phyloP scores from a whole-genome alignment of 30 jellyfish, hydroid and myxozoan species.

The Pelagia noctiluca region DNA sequence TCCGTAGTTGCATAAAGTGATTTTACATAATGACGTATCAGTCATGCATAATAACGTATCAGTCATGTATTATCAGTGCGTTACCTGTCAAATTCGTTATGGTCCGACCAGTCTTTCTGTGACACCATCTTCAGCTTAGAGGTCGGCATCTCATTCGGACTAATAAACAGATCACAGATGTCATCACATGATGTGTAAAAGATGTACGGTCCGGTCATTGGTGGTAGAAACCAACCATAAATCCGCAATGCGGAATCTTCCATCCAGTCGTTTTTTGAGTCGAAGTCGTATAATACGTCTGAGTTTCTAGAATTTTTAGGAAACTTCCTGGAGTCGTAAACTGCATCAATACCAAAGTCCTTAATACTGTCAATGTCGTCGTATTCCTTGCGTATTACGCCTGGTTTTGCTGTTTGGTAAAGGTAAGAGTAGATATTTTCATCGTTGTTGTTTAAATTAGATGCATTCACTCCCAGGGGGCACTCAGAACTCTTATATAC shows the following conservation, averaged over 20 bases:
- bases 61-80: not conserved
- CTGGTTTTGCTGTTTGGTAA: conserved; percentile 80
- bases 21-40: too few relatives aligned
- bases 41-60: not conserved
- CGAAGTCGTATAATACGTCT: conserved; percentile 85
- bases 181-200: conserved; percentile 96
- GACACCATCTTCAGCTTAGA: conserved; percentile 85
- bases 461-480: not conserved
- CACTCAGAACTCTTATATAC: too few relatives aligned
- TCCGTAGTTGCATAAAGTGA: too few relatives aligned
- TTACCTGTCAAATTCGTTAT: conserved; percentile 95
- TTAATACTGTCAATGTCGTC: conserved; percentile 68
- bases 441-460: not conserved
- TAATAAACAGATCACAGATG: conserved; percentile 85
- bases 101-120: conserved; percentile 96
- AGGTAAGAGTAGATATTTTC: not conserved
- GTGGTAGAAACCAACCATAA: conserved; percentile 96
- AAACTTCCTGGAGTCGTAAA: conserved; percentile 70
- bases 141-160: conserved; percentile 91
- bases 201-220: conserved; percentile 90
- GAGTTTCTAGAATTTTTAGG: conserved; percentile 81
- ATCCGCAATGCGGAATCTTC: conserved; percentile 84
- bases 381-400: conserved; percentile 81
- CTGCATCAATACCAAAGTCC: conserved; percentile 83
- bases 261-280: conserved; percentile 69